Percentiles rank a stretch among this genome's conserved stretches.
These are phyloP conservation scores for Pogonomyrmex californicus DNA, from an alignment of 1,140 invertebrate species.

Conservation along the genomic window DNA sequence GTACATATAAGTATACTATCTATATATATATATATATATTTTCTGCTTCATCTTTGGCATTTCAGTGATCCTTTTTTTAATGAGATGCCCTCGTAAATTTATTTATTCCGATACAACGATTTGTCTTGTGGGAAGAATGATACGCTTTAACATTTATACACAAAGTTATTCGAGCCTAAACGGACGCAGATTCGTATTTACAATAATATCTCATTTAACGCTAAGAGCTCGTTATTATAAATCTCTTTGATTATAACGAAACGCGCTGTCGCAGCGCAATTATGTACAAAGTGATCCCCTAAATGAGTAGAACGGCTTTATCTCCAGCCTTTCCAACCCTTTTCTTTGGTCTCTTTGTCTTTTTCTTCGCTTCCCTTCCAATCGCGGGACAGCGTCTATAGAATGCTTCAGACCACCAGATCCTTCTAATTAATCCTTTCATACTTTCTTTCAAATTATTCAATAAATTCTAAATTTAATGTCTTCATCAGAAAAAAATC, in stretches of 20 bases:
- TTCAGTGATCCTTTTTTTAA: slow-evolving; percentile 43
- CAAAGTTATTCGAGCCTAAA: slow-evolving; percentile 40
- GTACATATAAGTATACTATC: slow-evolving; percentile 27
- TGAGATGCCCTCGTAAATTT: slow-evolving; percentile 16
- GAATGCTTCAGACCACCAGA: neutral
- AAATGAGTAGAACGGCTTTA: slow-evolving; percentile 39
- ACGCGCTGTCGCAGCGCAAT: slow-evolving; percentile 33
- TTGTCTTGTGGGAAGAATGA: slow-evolving; percentile 44
- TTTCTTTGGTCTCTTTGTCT: slow-evolving; percentile 42
- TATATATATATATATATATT: slow-evolving; percentile 36
- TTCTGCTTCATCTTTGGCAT: slow-evolving; percentile 53
- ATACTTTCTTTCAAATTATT: neutral
- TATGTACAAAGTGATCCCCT: slow-evolving; percentile 62
- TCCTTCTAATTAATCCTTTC: neutral
- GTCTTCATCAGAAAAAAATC: neutral
- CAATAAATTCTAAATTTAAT: neutral
- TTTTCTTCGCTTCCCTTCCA: slow-evolving; percentile 16
- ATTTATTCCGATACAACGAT: slow-evolving; percentile 38
- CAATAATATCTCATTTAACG: slow-evolving; percentile 26
- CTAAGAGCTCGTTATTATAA: slow-evolving; percentile 46
- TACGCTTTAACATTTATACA: slow-evolving; percentile 60
- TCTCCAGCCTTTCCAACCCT: slow-evolving; percentile 1
- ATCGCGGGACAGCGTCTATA: neutral
- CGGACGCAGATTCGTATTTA: slow-evolving; percentile 46
- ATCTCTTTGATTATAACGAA: slow-evolving; percentile 62